Conservation (phyloP, 1,140 invertebrate genomes). For the Apis laboriosa region DNA sequence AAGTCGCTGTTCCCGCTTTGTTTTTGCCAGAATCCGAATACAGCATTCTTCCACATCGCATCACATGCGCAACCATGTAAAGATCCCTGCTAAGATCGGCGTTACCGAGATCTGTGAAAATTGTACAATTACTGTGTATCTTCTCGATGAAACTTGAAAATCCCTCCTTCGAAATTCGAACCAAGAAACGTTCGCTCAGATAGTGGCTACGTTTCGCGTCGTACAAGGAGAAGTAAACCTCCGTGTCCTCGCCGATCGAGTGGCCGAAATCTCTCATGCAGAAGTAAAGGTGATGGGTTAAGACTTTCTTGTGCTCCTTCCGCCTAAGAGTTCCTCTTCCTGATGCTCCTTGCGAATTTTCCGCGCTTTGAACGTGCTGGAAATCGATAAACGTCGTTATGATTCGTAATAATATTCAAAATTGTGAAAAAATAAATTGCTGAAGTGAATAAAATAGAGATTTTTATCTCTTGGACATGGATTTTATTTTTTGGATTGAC, state of each 20-base stretch:
- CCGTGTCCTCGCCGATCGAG: slow-evolving; percentile 92
- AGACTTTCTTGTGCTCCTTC: slow-evolving; percentile 85
- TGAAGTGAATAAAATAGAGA: no score
- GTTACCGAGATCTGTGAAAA: slow-evolving; percentile 92
- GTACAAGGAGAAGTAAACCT: slow-evolving; percentile 93
- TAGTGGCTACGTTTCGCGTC: slow-evolving; percentile 88
- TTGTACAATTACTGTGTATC: slow-evolving; percentile 92
- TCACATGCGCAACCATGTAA: slow-evolving; percentile 93
- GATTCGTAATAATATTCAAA: background rate
- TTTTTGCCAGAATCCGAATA: slow-evolving; percentile 90
- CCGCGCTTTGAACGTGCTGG: slow-evolving; percentile 90
- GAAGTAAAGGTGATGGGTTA: slow-evolving; percentile 92
- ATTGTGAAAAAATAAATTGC: no score
- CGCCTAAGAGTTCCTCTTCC: slow-evolving; percentile 88
- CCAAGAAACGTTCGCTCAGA: slow-evolving; percentile 93
- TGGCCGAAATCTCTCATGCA: slow-evolving; percentile 94
- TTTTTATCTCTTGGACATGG: no score
- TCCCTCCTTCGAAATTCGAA: slow-evolving; percentile 93
- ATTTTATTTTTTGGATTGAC: no score
- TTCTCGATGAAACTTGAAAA: slow-evolving; percentile 94
- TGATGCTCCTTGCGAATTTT: slow-evolving; percentile 88
- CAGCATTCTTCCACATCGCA: slow-evolving; percentile 93
- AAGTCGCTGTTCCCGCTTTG: slow-evolving; percentile 82
- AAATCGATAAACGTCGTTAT: background rate
- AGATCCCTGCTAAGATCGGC: slow-evolving; percentile 91